Evolutionary conservation across 1,140 invertebrate genomes (phyloP), one percentile per base, ranked within the genome.

Genomic region (Calephelis virginiensis): DNA sequence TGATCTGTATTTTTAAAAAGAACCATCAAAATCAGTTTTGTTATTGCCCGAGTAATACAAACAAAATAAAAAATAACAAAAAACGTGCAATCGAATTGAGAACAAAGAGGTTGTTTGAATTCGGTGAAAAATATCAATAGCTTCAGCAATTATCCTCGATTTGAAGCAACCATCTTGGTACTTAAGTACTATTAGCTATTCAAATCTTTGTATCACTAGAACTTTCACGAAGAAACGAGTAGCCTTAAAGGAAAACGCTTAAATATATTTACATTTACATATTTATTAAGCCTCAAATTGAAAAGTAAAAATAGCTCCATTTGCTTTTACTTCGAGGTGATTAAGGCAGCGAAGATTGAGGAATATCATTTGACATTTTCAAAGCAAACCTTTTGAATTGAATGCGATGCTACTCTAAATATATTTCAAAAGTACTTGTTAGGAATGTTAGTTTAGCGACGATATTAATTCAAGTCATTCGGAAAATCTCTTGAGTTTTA

Each of bases 291-390:
- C 53, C 53, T 59, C 28, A 38, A 59, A 59, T 59, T 59, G 56
- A 17, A 59, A 38, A 38, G 37, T 59, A 59, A 59, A 59, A 59
- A 59, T 59, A 59, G 17, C 28, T 59, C 38, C 56, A 28, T 38
- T 59, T 59, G 56, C 56, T 59, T 56, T 9, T 37, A 37, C 10
- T 56, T 38, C n/a, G 56, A 59, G 56, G 37, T 59, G 37, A 59
- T 59, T 59, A 59, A 59, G 56, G 12, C 56, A 38, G 37, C 11
- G 28, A 11, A 59, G 56, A 40, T 17, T 13, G 56, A 59, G 12
- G 17, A 59, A 59, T 59, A 59, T 59, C 56, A 40, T 59, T 59
- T 59, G n/a, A 59, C 56, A 37, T 59, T 56, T 56, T 59, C 56
- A 59, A 38, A 12, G 12, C 6, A 13, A 59, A 59, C 28, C 38